Percentiles rank a stretch among this genome's conserved stretches.
phyloP scores from a whole-genome alignment of 2,797 vertebrate species.

The Lepidocolaptes lacrymiger region DNA sequence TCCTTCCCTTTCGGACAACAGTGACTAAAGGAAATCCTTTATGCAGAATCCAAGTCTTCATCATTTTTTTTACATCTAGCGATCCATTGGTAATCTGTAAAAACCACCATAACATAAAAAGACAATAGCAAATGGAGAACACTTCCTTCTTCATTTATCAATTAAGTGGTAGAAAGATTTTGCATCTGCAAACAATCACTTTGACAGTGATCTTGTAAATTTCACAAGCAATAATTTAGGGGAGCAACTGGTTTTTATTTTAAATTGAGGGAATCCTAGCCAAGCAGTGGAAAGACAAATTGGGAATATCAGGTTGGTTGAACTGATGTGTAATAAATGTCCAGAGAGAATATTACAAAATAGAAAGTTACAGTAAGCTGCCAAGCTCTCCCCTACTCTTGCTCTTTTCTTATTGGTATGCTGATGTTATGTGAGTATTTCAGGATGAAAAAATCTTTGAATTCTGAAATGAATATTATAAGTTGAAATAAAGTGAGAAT shows the following conservation, averaged over 20 bases:
- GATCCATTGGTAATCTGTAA: conserved; percentile 77
- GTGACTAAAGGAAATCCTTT: conserved; percentile 96
- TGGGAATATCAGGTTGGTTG: background rate
- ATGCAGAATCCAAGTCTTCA: conserved; percentile 92
- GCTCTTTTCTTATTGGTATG: background rate
- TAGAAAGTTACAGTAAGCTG: background rate
- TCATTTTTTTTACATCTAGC: conserved; percentile 86
- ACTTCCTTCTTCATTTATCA: background rate
- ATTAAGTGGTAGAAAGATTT: background rate
- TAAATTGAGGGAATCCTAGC: background rate
- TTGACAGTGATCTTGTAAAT: background rate
- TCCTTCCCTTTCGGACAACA: conserved; percentile 79
- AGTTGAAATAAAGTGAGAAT: background rate
- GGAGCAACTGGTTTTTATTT: background rate
- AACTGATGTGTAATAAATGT: background rate
- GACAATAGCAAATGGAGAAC: background rate
- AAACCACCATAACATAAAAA: background rate
- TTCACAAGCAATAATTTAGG: background rate
- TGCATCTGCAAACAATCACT: background rate
- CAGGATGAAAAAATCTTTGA: background rate
- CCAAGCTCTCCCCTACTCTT: background rate
- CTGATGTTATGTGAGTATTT: background rate
- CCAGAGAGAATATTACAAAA: background rate
- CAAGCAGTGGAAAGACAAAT: background rate
- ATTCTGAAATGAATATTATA: background rate